Evolutionary conservation across 2,797 vertebrate genomes (phyloP).

Genomic region (Ptychobarbus kaznakovi): DNA sequence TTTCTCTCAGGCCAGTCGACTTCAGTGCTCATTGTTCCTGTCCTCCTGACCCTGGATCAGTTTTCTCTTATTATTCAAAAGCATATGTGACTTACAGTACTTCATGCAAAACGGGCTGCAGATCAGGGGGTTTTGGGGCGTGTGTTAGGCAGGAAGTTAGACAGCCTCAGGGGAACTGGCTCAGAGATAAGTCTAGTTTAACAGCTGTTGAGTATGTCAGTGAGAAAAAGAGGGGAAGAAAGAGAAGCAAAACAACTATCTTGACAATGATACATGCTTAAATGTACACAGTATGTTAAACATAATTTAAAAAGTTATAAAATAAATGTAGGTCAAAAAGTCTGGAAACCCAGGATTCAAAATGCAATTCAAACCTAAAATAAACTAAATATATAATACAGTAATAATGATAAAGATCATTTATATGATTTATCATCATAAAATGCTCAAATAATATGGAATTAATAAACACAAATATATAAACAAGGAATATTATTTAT

Average conservation of each 20-base stretch:
- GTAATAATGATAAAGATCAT: no score
- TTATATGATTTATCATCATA: neutral
- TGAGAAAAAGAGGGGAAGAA: neutral
- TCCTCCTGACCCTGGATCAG: conserved; percentile 41
- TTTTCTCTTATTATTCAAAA: neutral
- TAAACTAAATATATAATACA: no score
- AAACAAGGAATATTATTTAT: neutral
- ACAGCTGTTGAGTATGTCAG: conserved; percentile 34
- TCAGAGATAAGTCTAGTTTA: conserved; percentile 27
- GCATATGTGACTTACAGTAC: neutral
- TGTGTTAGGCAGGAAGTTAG: conserved; percentile 36
- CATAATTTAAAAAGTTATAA: neutral
- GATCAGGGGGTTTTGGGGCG: conserved; percentile 4
- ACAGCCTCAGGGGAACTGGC: conserved; percentile 29
- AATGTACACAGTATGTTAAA: neutral
- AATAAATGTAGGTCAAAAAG: neutral
- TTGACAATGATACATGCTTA: neutral
- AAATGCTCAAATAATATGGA: neutral
- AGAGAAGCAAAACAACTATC: neutral
- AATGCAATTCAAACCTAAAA: no score
- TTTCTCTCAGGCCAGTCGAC: conserved; percentile 53
- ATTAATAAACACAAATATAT: neutral
- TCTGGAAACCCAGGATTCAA: neutral
- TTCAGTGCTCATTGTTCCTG: conserved; percentile 56
- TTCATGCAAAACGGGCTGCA: neutral